A percentile compares a stretch with the other conserved stretches of the same genome.
Evolutionary conservation across 2,113 vertebrate genomes (phyloP).

Genomic region (Epinephelus moara): DNA sequence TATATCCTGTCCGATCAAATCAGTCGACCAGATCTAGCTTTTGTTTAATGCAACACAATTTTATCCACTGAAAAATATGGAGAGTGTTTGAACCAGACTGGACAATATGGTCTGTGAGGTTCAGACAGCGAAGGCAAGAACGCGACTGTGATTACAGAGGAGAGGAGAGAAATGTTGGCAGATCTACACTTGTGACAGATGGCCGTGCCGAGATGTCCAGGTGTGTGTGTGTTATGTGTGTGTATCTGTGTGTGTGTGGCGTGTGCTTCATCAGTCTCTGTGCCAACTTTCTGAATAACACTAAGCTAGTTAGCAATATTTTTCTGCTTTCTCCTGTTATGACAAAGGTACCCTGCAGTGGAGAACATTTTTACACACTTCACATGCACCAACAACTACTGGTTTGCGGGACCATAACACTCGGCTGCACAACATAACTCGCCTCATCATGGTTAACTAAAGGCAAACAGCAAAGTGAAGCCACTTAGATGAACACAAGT

Average conservation of each 20-base stretch:
- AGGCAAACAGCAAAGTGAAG: background rate
- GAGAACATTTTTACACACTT: constrained; percentile 7
- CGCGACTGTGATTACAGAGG: constrained; percentile 42
- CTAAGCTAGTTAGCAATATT: constrained; percentile 13
- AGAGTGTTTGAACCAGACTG: constrained; percentile 10
- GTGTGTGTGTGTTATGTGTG: constrained; percentile 34
- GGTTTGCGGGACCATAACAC: background rate
- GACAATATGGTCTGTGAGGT: constrained; percentile 39
- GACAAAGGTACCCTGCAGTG: background rate
- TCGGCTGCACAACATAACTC: background rate
- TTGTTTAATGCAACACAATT: background rate
- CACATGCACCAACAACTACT: background rate
- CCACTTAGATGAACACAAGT: background rate
- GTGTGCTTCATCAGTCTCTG: background rate
- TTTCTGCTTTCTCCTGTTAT: constrained; percentile 9
- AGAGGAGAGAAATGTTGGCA: constrained; percentile 51
- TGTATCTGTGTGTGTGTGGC: constrained; percentile 11
- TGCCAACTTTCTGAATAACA: constrained; percentile 37
- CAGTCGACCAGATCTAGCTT: background rate
- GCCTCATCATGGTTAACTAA: background rate
- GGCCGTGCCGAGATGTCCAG: constrained; percentile 49
- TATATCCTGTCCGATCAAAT: background rate
- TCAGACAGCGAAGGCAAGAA: constrained; percentile 40
- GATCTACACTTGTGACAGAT: constrained; percentile 52
- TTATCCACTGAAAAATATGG: background rate